phyloP scores from a whole-genome alignment of 2,797 vertebrate genomes.

The Prionace glauca region DNA sequence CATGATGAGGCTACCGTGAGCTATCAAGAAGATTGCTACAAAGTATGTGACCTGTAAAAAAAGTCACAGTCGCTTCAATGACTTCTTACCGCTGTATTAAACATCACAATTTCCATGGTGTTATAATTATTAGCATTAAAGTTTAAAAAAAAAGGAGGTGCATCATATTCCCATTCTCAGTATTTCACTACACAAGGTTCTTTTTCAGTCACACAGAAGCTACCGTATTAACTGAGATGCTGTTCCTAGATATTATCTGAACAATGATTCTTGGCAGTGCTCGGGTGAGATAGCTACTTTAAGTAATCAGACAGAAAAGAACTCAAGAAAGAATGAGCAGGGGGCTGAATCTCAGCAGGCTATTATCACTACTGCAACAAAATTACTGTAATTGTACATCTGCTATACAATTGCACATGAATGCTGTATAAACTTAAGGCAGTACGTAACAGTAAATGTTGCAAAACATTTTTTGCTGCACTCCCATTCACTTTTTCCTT shows the following conservation, averaged over 20 bases:
- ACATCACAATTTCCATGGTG: too few relatives aligned
- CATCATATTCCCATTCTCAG: background rate
- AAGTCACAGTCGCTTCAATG: background rate
- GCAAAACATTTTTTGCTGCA: background rate
- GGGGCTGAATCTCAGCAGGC: background rate
- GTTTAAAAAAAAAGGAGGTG: background rate
- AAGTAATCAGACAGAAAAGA: background rate
- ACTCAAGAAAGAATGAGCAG: background rate
- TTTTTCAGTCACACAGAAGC: background rate
- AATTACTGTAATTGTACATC: slow-evolving; percentile 27
- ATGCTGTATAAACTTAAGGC: background rate
- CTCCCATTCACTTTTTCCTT: background rate
- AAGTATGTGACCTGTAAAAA: background rate
- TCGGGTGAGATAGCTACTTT: background rate
- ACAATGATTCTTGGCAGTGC: background rate
- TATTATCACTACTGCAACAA: slow-evolving; percentile 4
- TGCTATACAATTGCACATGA: background rate
- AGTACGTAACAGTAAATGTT: background rate
- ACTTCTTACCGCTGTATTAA: background rate
- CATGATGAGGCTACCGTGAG: background rate
- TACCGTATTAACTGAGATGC: background rate
- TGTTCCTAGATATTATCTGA: slow-evolving; percentile 21
- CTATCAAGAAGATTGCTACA: background rate
- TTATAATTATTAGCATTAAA: background rate
- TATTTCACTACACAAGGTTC: background rate